These are phyloP conservation scores for Capitulum mitella DNA, from an alignment of 2,888 invertebrate species.

Conservation along the genomic window DNA sequence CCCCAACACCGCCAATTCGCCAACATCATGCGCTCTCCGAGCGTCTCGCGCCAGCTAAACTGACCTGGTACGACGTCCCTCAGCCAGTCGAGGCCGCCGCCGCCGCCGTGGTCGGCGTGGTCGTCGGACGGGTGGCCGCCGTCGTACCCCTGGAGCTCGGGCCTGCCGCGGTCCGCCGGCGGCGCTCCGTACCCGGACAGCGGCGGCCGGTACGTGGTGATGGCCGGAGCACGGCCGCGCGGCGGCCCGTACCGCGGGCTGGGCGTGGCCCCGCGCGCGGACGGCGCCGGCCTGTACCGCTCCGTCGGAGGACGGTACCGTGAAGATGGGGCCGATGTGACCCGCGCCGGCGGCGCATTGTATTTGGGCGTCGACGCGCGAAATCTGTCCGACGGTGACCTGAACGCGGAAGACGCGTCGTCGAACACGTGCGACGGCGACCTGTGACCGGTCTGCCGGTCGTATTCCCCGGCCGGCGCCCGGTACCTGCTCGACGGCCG, in stretches of 20 bases:
- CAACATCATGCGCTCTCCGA: no score
- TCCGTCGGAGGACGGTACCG: not conserved
- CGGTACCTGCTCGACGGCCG: not conserved
- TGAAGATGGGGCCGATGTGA: not conserved
- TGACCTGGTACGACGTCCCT: constrained; percentile 2
- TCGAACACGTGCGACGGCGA: not conserved
- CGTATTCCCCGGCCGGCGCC: not conserved
- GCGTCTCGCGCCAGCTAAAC: no score
- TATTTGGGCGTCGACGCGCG: no score
- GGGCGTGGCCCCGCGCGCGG: not conserved
- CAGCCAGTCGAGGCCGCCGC: not conserved
- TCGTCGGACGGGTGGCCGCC: not conserved
- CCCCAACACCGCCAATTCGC: no score
- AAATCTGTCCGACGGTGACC: not conserved
- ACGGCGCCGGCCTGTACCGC: not conserved
- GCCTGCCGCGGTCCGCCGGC: not conserved
- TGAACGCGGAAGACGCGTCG: not conserved
- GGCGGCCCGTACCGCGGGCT: not conserved
- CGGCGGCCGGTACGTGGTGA: not conserved
- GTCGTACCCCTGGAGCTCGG: not conserved
- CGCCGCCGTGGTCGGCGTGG: not conserved
- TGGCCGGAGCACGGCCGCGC: not conserved
- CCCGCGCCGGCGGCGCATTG: not conserved
- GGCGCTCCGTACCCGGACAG: not conserved
- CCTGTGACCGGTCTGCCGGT: not conserved